Percentiles rank a stretch among this genome's conserved stretches.
Evolutionary conservation across 2,113 vertebrate species (phyloP).

Genomic region (Ammodramus savannarum): DNA sequence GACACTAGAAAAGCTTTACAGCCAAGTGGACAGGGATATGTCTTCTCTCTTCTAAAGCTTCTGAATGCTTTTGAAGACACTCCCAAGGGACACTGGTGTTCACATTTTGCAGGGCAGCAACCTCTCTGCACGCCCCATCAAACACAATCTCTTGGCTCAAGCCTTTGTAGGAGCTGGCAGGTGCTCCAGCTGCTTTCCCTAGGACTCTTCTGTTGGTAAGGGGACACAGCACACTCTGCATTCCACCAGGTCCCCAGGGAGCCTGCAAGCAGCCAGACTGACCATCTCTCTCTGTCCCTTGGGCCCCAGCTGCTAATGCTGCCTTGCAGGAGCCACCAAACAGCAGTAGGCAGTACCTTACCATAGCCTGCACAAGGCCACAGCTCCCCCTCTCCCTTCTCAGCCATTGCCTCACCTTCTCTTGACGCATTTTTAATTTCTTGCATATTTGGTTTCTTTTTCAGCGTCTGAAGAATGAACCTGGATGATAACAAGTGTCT

Average conservation of each 20-base stretch:
- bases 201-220: not conserved
- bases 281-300: not conserved
- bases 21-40: not conserved
- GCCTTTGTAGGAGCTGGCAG: not conserved
- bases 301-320: not conserved
- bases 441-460: not conserved
- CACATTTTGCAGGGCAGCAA: not conserved
- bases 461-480: not conserved
- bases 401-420: not conserved
- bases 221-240: not conserved
- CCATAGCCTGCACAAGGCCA: not conserved
- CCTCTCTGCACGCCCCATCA: not conserved
- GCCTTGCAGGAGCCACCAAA: not conserved
- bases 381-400: not conserved
- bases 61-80: not conserved
- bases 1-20: not conserved
- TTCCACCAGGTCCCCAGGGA: not conserved
- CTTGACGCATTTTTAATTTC: not conserved
- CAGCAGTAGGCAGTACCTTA: not conserved
- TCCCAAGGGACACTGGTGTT: not conserved
- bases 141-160: not conserved
- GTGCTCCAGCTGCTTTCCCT: not conserved
- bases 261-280: not conserved
- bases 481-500: not conserved
- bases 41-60: not conserved